Evolutionary conservation across 2,888 invertebrate genomes (phyloP).

Genomic region (Argyresthia goedartella): DNA sequence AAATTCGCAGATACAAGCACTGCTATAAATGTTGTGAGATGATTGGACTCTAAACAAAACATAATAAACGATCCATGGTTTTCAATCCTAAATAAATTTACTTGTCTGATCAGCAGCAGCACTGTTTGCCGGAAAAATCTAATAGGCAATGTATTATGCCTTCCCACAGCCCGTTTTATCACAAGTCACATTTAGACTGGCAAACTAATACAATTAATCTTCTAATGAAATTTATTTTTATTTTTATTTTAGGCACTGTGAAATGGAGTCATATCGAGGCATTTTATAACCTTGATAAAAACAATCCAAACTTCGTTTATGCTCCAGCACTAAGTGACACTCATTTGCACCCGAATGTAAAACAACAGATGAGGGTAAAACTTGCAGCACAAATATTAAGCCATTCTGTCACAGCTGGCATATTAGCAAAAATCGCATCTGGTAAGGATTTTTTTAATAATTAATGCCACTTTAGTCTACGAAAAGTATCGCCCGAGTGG

Average conservation of each 20-base stretch:
- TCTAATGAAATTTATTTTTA: not conserved
- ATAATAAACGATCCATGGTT: too few species aligned
- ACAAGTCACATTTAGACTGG: not conserved
- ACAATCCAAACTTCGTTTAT: constrained; percentile 6
- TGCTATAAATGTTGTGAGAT: too few species aligned
- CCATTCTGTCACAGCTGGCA: not conserved
- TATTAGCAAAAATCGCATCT: not conserved
- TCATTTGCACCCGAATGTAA: constrained; percentile 7
- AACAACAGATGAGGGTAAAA: constrained; percentile 9
- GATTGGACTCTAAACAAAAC: too few species aligned
- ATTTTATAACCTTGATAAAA: constrained; percentile 8
- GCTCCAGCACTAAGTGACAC: constrained; percentile 6
- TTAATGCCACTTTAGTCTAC: not conserved
- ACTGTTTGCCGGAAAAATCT: too few species aligned
- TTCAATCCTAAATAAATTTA: not conserved
- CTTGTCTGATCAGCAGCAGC: not conserved
- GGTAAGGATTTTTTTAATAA: not conserved
- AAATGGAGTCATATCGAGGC: constrained; percentile 5
- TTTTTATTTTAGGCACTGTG: constrained; percentile 3
- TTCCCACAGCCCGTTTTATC: not conserved
- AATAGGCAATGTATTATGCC: too few species aligned
- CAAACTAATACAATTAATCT: not conserved
- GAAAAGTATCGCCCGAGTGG: not conserved
- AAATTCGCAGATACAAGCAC: too few species aligned
- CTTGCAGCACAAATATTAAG: constrained; percentile 7